Evolutionary conservation across 2,797 vertebrate genomes (phyloP), one percentile per base, ranked within the genome.

Genomic region (Gobio occitaniae): DNA sequence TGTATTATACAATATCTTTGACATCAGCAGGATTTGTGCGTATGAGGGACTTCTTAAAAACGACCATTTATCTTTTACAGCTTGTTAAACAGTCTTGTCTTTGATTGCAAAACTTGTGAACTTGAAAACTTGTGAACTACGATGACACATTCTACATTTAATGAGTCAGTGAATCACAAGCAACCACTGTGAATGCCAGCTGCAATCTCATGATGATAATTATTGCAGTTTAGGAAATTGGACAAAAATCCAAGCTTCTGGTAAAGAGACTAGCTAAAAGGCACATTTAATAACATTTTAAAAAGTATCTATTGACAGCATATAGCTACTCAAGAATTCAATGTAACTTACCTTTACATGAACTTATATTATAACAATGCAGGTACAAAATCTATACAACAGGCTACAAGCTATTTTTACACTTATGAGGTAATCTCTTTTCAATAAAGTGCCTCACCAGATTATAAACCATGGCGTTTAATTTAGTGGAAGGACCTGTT

Each of bases 131-230:
- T 25, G 56, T 65, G 25, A 65, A 63, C 25, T 25, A 44, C 25
- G 56, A 65, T 48, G 41, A 78, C 59, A 48, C 41, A 78, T 44
- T 44, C 21, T 56, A 41, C 32, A 21, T 63, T 78, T 47, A 32
- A 65, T 29, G 56, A 63, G 56, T 47, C 59, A 29, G 10, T 48
- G 25, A 78, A 63, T 63, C 56, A 63, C 75, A n/a, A 77, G 75
- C 75, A 77, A 16, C 38, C 38, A 78, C 16, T 78, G 56, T 78
- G 15, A 65, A 61, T 0, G 13, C 77, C 77, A 61, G 77, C 77
- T 65, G 77, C 59, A 78, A 25, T 78, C 44, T 78, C 25, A 25
- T 65, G 41, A 25, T 63, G 38, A 2, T 78, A 44, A 63, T 65
- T 48, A 29, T 65, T 78, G 56, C 41, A 36, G 11, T 75, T 65